phyloP scores from a whole-genome alignment of 2,797 vertebrate genomes.

The Myotis daubentonii region DNA sequence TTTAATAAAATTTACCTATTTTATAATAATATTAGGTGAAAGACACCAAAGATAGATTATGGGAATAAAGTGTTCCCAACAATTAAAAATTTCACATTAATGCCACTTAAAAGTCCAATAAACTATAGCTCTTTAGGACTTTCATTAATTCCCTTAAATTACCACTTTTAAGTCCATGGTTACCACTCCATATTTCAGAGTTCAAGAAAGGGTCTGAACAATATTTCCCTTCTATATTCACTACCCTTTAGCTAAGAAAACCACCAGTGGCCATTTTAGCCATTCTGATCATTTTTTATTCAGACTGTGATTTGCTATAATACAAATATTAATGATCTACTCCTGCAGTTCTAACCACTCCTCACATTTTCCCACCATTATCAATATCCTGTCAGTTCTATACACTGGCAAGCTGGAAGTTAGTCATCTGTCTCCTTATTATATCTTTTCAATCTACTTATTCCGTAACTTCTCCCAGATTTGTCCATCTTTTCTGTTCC shows the following conservation, averaged over 20 bases:
- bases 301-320: background rate
- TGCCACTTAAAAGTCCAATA: background rate
- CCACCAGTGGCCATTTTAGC: background rate
- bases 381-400: background rate
- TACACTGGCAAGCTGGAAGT: background rate
- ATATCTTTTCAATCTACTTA: background rate
- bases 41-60: constrained; percentile 9
- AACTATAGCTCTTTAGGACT: background rate
- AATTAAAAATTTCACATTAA: constrained; percentile 21
- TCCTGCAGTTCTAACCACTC: background rate
- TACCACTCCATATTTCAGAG: background rate
- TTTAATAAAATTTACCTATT: constrained; percentile 49
- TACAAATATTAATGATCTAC: background rate
- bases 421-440: background rate
- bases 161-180: background rate
- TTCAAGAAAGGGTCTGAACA: constrained; percentile 18
- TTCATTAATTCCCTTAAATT: background rate
- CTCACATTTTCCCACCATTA: background rate
- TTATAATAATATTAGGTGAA: constrained; percentile 6
- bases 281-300: background rate
- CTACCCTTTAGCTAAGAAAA: background rate
- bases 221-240: background rate
- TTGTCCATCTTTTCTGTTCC: background rate
- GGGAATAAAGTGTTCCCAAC: constrained; percentile 29
- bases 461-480: background rate